These are phyloP conservation scores for Drosophila ananassae DNA, from an alignment of 1,140 invertebrate genomes.

Conservation along the genomic window DNA sequence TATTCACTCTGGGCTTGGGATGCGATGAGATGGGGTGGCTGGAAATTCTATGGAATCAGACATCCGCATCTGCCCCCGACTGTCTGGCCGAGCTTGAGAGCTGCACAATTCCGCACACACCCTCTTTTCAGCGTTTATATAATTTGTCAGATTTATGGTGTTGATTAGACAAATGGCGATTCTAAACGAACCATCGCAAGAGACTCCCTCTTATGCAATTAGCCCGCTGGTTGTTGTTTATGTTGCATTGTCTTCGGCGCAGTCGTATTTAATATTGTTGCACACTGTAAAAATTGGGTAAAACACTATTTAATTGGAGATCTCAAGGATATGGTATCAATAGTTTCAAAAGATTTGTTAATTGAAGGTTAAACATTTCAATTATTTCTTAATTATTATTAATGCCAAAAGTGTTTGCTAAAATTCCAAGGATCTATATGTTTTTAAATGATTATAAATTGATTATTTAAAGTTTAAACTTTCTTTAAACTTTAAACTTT, in stretches of 20 bases:
- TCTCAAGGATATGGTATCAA: too few relatives aligned
- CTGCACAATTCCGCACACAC: slow-evolving; percentile 70
- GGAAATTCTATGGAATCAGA: slow-evolving; percentile 52
- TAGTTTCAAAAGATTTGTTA: too few relatives aligned
- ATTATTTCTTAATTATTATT: too few relatives aligned
- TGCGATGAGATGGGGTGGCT: slow-evolving; percentile 16
- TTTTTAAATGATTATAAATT: too few relatives aligned
- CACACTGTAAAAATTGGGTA: background rate
- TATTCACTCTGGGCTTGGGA: slow-evolving; percentile 37
- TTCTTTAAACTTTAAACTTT: too few relatives aligned
- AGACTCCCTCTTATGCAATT: slow-evolving; percentile 65
- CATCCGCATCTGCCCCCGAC: slow-evolving; percentile 73
- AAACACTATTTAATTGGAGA: background rate
- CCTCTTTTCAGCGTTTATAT: slow-evolving; percentile 66
- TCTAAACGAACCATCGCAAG: slow-evolving; percentile 54
- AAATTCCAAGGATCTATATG: too few relatives aligned
- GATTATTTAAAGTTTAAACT: too few relatives aligned
- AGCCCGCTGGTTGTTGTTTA: slow-evolving; percentile 68
- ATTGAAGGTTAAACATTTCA: too few relatives aligned
- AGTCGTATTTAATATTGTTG: slow-evolving; percentile 25
- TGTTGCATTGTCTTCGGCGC: slow-evolving; percentile 64
- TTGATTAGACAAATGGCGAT: slow-evolving; percentile 67
- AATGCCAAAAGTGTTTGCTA: too few relatives aligned
- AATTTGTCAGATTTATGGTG: slow-evolving; percentile 79
- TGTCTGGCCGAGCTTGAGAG: slow-evolving; percentile 16